Percentiles rank a stretch among this genome's conserved stretches.
Conservation (phyloP, 2,888 invertebrate genomes). For the Athalia circularis region DNA sequence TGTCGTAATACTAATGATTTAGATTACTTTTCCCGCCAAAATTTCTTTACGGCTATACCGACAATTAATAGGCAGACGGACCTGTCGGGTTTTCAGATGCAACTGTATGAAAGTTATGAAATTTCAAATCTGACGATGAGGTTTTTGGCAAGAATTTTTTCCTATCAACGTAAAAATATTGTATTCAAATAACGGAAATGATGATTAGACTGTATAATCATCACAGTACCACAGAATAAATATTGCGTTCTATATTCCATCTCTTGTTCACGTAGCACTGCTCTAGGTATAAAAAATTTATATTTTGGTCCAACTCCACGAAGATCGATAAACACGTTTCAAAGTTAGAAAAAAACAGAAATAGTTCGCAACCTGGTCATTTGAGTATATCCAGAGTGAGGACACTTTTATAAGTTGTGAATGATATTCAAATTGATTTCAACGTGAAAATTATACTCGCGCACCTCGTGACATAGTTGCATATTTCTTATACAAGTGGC, state of each 20-base stretch:
- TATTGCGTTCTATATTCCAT: slow-evolving; percentile 5
- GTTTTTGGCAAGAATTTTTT: too few species aligned
- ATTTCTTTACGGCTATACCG: neutral
- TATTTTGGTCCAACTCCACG: slow-evolving; percentile 18
- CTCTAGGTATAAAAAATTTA: slow-evolving; percentile 10
- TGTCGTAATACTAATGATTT: slow-evolving; percentile 26
- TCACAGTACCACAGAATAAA: neutral
- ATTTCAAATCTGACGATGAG: too few species aligned
- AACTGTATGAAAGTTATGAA: neutral
- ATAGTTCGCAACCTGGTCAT: slow-evolving; percentile 1
- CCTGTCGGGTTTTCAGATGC: too few species aligned
- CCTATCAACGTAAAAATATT: neutral
- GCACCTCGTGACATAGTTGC: neutral
- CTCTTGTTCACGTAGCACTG: slow-evolving; percentile 5
- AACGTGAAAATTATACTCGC: neutral
- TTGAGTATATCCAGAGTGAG: too few species aligned
- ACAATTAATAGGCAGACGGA: too few species aligned
- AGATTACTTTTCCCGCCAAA: slow-evolving; percentile 23
- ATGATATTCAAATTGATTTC: neutral
- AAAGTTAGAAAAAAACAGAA: neutral
- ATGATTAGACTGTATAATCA: neutral
- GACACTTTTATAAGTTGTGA: too few species aligned
- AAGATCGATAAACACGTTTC: neutral
- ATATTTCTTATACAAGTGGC: slow-evolving; percentile 1
- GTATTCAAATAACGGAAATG: neutral